Base-by-base conservation (phyloP, 2,797 vertebrate genomes). In the Botia kubotai region DNA sequence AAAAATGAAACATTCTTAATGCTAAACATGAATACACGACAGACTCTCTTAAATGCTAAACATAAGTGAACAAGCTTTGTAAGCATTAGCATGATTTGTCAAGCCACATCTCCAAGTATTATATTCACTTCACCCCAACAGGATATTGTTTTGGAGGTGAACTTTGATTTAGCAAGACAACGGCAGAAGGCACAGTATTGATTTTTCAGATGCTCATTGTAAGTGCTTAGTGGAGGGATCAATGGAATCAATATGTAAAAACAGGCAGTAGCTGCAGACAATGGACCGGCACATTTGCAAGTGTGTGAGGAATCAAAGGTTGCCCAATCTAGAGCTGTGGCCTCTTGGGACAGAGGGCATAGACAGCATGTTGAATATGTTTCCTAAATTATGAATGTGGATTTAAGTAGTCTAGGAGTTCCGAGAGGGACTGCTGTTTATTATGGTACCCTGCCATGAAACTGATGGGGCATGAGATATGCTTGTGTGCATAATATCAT, bases 201-300 rank as follows among this genome's bases (percentile, higher is more conserved):
- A 90, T 89, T 87, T 57, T 77, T 78, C n/a, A 52, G 82, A 83
- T 80, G 76, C 78, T 80, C 52, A 84, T 85, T 85, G 65, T 71
- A 33, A 83, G 87, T 74, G 85, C 86, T 90, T 84, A 80, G 87
- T 82, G 11, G 63, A 77, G 60, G 82, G 65, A 80, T 83, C 78
- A 63, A 62, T 78, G 75, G 14, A 81, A 85, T 83, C 80, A 19
- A 84, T 83, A 75, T 73, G 70, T 79, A 83, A 80, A 84, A 84
- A 78, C 83, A 66, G 81, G 83, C 29, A 73, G 75, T 53, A 60
- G 50, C 50, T 65, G 67, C 17, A 77, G 81, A 83, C 82, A 39
- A 76, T 60, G 36, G 55, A 62, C 81, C 80, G 29, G 43, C 46
- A 55, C 82, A 73, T 83, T 80, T 82, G 80, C 79, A 81, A 83